These are phyloP conservation scores for Chondrosia reniformis DNA, from an alignment of 37 sponge, comb jelly and placozoan species.

Conservation along the genomic window DNA sequence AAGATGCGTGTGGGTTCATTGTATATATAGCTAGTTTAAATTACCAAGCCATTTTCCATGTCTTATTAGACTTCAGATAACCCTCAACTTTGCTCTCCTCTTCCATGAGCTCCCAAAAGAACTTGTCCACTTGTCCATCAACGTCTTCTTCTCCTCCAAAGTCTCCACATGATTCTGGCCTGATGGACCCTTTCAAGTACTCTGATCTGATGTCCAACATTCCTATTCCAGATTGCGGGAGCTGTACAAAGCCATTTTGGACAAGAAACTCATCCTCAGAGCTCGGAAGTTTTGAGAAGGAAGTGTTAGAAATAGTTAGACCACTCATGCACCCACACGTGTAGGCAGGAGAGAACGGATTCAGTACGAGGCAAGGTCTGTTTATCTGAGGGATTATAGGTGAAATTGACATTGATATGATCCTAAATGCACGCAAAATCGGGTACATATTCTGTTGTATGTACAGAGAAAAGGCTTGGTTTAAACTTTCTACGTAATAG, in stretches of 20 bases:
- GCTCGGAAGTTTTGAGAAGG: background rate
- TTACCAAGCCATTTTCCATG: background rate
- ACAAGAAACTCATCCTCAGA: background rate
- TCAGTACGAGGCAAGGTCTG: background rate
- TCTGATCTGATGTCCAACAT: too few relatives aligned
- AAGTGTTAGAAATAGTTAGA: background rate
- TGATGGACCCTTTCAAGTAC: too few relatives aligned
- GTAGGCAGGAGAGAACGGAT: constrained; percentile 12
- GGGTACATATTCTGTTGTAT: constrained; percentile 13
- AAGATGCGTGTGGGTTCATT: too few relatives aligned
- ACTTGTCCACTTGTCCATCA: background rate
- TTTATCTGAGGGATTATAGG: background rate
- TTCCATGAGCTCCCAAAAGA: background rate
- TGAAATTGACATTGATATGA: background rate
- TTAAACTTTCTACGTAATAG: background rate
- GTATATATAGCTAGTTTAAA: too few relatives aligned
- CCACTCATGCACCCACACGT: constrained; percentile 17
- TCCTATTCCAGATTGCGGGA: too few relatives aligned
- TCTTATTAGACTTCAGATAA: background rate
- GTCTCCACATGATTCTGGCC: constrained; percentile 5
- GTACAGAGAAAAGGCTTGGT: background rate
- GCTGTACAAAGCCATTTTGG: background rate
- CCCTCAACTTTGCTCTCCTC: background rate
- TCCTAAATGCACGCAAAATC: background rate
- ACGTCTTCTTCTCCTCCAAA: background rate